Evolutionary conservation across 1,140 invertebrate species (phyloP), one percentile per base, ranked within the genome.

Genomic region (Yoshiicerus persimilis): DNA sequence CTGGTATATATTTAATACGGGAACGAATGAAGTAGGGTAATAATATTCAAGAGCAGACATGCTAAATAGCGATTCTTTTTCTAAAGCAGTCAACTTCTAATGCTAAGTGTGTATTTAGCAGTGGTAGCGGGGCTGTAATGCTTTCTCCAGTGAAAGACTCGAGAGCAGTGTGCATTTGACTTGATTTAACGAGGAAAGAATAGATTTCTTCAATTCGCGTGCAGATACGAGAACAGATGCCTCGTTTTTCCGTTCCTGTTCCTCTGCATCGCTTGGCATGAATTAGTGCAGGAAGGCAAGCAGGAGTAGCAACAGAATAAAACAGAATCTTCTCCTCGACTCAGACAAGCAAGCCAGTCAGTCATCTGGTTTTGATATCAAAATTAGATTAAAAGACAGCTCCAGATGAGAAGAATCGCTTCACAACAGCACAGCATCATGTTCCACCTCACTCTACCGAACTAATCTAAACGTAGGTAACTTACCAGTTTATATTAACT

Each of bases 371-470:
- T 80, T 80, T 80, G 75, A 80, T 80, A 80, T 80, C 75, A 80
- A 80, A 80, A 80, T 80, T 80, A 80, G 75, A 80, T 80, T 80
- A 80, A 34, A 80, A 80, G 75, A 80, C 75, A 80, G 75, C 75
- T 36, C 32, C 32, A 36, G 75, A n/a, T 80, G 75, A 80, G 32
- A 80, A 16, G 34, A 80, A 80, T 80, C 30, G 75, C 32, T 80
- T 34, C 75, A 30, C 25, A 27, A 70, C 66, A 30, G 66, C 23
- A 70, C 16, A 30, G 66, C 66, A 30, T 66, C 27, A 66, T 70
- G 25, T 38, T 38, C 34, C 34, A 80, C 32, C 34, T 36, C 32
- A 34, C 75, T 80, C 34, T 34, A n/a, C 32, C 8, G 32, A n/a
- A 38, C 34, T 66, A 25, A 66, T 66, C 11, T 66, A 66, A 66